These are phyloP conservation scores for Pampusana beccarii DNA, from an alignment of 2,113 vertebrate species.

Conservation along the genomic window DNA sequence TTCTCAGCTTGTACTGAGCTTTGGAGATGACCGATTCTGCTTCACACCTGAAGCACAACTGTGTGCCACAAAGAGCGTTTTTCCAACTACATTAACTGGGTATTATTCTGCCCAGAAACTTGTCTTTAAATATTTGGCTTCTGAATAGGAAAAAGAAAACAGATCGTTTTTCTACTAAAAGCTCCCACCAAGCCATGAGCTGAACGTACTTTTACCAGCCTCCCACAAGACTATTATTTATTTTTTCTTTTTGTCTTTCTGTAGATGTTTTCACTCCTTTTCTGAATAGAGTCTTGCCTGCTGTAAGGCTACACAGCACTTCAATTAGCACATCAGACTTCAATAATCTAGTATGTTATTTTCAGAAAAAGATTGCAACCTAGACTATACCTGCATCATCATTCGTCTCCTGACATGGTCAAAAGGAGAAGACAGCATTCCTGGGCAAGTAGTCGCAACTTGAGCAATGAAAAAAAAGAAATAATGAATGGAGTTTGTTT, in stretches of 20 bases:
- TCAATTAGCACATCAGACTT: background rate
- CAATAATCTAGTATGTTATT: background rate
- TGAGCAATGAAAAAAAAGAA: conserved; percentile 72
- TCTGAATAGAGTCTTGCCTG: background rate
- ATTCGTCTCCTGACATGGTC: conserved; percentile 62
- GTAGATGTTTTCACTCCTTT: background rate
- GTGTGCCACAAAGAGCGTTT: background rate
- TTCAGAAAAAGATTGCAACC: background rate
- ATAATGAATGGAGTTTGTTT: conserved; percentile 60
- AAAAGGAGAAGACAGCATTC: conserved; percentile 69
- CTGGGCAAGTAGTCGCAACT: conserved; percentile 61
- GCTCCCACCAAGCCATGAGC: background rate
- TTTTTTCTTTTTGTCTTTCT: background rate
- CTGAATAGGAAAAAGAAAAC: background rate
- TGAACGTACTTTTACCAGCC: background rate
- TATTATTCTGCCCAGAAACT: background rate
- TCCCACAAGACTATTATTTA: background rate
- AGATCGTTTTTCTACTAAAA: background rate
- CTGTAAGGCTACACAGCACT: background rate
- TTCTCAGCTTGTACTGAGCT: background rate
- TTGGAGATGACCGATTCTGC: background rate
- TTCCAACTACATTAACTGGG: background rate
- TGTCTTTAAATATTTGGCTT: background rate
- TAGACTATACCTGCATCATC: conserved; percentile 67
- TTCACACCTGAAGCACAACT: background rate